Conservation (phyloP, 2,113 vertebrate genomes). For the Corythoichthys haematopterus region DNA sequence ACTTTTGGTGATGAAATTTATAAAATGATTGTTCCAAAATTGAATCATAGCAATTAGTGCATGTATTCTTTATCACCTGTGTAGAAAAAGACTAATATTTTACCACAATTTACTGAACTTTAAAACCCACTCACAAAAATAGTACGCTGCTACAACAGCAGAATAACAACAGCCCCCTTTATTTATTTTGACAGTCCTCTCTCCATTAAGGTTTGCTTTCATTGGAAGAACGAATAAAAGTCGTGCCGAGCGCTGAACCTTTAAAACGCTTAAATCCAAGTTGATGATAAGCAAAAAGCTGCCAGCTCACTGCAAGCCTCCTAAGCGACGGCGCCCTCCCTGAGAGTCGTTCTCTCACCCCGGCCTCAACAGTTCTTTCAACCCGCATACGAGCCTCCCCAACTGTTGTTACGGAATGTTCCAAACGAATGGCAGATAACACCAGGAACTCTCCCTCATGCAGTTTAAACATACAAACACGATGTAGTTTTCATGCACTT, state of each 20-base stretch:
- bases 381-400: not conserved
- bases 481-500: not conserved
- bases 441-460: conserved; percentile 44
- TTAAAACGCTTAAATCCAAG: not conserved
- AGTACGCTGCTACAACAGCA: not conserved
- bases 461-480: conserved; percentile 34
- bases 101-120: too few species aligned
- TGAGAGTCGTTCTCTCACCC: not conserved
- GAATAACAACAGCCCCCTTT: not conserved
- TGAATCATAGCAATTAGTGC: too few species aligned
- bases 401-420: conserved; percentile 55
- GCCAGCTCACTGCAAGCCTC: not conserved
- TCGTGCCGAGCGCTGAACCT: not conserved
- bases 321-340: not conserved
- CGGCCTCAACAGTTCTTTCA: not conserved
- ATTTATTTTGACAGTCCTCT: not conserved
- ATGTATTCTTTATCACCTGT: too few species aligned
- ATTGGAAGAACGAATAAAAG: not conserved
- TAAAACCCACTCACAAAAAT: not conserved
- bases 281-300: not conserved
- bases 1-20: not conserved
- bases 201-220: not conserved
- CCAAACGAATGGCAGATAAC: conserved; percentile 54
- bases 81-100: too few species aligned
- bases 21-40: too few species aligned